These are phyloP conservation scores for Ranitomeya variabilis DNA, from an alignment of 2,113 vertebrate species.

Conservation along the genomic window DNA sequence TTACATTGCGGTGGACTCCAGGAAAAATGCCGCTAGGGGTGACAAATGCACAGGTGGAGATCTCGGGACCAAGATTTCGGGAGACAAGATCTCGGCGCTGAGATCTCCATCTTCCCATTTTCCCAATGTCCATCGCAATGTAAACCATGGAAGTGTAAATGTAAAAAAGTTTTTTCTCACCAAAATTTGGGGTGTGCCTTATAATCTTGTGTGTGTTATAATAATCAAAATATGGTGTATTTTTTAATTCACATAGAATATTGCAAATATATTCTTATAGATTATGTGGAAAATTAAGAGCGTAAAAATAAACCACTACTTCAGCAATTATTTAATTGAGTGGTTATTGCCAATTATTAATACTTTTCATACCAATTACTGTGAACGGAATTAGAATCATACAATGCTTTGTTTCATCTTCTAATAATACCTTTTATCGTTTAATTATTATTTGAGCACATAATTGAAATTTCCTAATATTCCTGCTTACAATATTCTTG, in stretches of 20 bases:
- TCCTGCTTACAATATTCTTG: neutral
- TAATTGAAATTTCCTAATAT: neutral
- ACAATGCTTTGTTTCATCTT: neutral
- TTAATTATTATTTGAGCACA: neutral
- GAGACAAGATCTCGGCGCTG: no score
- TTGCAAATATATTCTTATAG: neutral
- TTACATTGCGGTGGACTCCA: no score
- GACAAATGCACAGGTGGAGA: no score
- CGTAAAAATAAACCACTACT: neutral
- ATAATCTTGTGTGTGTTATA: no score
- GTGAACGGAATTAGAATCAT: neutral
- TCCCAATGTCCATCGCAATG: no score
- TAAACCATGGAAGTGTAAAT: no score
- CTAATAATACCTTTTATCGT: neutral
- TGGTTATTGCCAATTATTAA: neutral
- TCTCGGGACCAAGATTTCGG: no score
- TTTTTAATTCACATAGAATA: neutral
- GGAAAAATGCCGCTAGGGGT: no score
- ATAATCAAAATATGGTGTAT: neutral
- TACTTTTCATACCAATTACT: neutral
- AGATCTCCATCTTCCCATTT: no score
- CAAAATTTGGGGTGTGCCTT: no score
- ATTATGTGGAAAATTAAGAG: neutral
- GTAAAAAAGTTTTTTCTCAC: no score
- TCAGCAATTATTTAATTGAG: neutral